Evolutionary conservation across 2,797 vertebrate genomes (phyloP).

Genomic region (Smutsia temminckii): DNA sequence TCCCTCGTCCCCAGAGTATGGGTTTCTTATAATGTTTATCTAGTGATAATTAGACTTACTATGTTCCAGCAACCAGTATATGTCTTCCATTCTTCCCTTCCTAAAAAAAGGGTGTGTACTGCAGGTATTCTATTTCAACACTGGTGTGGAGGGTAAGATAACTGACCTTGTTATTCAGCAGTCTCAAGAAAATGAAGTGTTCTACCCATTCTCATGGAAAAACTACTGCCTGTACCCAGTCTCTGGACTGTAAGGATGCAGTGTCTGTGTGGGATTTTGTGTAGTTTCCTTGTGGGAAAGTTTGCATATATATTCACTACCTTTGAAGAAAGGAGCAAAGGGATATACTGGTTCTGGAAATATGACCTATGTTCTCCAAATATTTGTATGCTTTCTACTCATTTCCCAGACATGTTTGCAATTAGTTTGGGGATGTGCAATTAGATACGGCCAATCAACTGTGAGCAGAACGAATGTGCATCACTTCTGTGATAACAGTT

Average conservation of each 20-base stretch:
- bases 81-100: background rate
- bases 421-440: background rate
- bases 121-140: background rate
- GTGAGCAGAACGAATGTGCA: background rate
- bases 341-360: background rate
- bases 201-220: background rate
- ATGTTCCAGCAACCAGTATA: background rate
- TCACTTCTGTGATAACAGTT: background rate
- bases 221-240: background rate
- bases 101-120: background rate
- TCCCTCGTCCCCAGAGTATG: background rate
- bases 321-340: background rate
- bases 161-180: background rate
- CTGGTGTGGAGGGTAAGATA: background rate
- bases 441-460: background rate
- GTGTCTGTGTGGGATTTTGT: background rate
- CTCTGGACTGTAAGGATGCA: background rate
- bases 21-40: background rate
- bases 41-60: background rate
- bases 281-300: background rate
- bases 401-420: background rate
- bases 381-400: background rate
- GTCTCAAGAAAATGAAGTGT: background rate
- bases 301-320: background rate
- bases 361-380: background rate